Conservation (phyloP, 2,797 vertebrate genomes). For the Semaprochilodus insignis region DNA sequence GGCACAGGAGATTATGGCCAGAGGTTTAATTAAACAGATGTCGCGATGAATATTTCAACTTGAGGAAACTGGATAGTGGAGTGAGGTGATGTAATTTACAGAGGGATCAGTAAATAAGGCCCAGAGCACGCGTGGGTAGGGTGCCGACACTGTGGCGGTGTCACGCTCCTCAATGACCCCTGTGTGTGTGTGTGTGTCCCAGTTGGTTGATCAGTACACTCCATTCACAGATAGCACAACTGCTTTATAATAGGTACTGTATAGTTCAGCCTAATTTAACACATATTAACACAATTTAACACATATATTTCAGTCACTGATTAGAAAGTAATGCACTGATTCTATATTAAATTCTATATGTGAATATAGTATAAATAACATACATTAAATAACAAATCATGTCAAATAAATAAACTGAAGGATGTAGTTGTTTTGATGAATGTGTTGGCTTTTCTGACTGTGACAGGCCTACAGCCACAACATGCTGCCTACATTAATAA, state of each 20-base stretch:
- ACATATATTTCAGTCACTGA: too few species aligned
- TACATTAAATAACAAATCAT: too few species aligned
- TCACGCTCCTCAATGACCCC: slow-evolving; percentile 55
- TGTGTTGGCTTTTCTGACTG: too few species aligned
- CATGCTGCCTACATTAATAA: too few species aligned
- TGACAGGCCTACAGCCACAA: too few species aligned
- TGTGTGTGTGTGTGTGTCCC: slow-evolving; percentile 13
- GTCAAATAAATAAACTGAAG: too few species aligned
- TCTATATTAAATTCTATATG: background rate
- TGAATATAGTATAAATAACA: too few species aligned
- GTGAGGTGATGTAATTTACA: slow-evolving; percentile 67
- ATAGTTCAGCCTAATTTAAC: background rate
- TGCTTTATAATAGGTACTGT: background rate
- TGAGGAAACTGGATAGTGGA: slow-evolving; percentile 66
- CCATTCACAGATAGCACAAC: slow-evolving; percentile 19
- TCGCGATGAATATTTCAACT: slow-evolving; percentile 71
- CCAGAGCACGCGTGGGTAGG: slow-evolving; percentile 59
- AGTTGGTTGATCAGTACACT: slow-evolving; percentile 4
- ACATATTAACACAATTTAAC: background rate
- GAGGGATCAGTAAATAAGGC: slow-evolving; percentile 62
- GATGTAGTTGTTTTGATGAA: too few species aligned
- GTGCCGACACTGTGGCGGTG: slow-evolving; percentile 52
- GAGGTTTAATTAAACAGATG: slow-evolving; percentile 78
- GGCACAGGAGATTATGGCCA: slow-evolving; percentile 62
- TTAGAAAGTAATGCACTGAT: background rate